A percentile compares a stretch with the other conserved stretches of the same genome.
Conservation (phyloP, 2,113 vertebrate species). For the Psittacula cyanocephala region DNA sequence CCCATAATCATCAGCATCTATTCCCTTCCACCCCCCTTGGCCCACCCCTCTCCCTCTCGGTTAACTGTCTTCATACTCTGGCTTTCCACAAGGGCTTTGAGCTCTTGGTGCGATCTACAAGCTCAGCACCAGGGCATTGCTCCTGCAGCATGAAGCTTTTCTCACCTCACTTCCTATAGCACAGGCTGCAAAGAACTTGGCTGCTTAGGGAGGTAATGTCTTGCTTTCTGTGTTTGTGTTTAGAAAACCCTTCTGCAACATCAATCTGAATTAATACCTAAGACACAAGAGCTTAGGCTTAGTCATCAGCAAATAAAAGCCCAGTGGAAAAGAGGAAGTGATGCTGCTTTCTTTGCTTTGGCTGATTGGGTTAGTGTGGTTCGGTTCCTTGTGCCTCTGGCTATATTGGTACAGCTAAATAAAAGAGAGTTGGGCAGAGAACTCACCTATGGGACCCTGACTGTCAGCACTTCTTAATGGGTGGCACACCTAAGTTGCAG, state of each 20-base stretch:
- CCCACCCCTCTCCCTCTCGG: accelerated
- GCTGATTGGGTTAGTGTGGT: neutral
- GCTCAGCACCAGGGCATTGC: neutral
- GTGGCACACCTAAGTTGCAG: neutral
- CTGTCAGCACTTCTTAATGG: neutral
- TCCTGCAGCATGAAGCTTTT: neutral
- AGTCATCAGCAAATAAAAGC: neutral
- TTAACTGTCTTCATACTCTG: neutral
- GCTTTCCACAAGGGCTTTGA: neutral
- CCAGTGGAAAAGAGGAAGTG: neutral
- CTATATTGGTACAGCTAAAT: neutral
- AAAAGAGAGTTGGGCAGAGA: neutral
- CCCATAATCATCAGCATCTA: neutral
- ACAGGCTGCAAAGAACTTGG: neutral
- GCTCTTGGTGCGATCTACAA: neutral
- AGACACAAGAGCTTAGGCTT: neutral
- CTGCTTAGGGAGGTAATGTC: neutral
- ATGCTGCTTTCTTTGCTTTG: neutral
- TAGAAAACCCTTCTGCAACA: neutral
- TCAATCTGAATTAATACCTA: neutral
- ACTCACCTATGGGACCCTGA: accelerated
- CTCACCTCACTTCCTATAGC: neutral
- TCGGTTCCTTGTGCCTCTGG: neutral
- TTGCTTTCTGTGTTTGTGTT: neutral
- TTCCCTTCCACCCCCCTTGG: neutral